A percentile compares a stretch with the other conserved stretches of the same genome.
Evolutionary conservation across 2,113 vertebrate species (phyloP).

Genomic region (Leucosticte australis): DNA sequence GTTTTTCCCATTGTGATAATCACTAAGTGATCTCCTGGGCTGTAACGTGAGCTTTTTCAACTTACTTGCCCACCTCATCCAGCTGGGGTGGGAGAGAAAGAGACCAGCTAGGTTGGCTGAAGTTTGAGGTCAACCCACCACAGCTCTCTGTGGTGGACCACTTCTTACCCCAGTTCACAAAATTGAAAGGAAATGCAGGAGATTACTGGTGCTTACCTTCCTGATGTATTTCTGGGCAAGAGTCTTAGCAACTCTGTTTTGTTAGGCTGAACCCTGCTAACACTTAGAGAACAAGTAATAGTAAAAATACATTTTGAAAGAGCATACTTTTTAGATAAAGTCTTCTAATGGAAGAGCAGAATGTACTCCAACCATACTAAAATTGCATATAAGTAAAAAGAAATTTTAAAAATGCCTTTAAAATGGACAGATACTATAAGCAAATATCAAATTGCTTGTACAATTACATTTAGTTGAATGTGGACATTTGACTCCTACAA

Average conservation of each 20-base stretch:
- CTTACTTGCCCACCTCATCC: accelerated
- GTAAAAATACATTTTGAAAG: neutral
- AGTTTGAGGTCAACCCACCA: accelerated
- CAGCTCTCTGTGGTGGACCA: neutral
- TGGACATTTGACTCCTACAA: neutral
- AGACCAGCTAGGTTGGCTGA: neutral
- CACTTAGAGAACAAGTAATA: neutral
- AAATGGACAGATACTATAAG: neutral
- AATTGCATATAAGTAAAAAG: neutral
- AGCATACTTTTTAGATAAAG: neutral
- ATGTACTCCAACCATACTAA: neutral
- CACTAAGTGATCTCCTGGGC: accelerated
- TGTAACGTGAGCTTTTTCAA: neutral
- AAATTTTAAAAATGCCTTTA: neutral
- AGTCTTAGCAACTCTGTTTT: neutral
- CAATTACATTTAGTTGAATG: neutral
- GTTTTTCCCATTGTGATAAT: accelerated
- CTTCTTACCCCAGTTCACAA: neutral
- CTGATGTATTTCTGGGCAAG: neutral
- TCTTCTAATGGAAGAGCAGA: neutral
- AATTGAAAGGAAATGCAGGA: neutral
- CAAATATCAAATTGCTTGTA: neutral
- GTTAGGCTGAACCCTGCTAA: neutral
- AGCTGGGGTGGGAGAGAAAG: neutral
- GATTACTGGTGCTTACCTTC: neutral